phyloP scores from a whole-genome alignment of 2,888 invertebrate species.

The Eilema caniola region DNA sequence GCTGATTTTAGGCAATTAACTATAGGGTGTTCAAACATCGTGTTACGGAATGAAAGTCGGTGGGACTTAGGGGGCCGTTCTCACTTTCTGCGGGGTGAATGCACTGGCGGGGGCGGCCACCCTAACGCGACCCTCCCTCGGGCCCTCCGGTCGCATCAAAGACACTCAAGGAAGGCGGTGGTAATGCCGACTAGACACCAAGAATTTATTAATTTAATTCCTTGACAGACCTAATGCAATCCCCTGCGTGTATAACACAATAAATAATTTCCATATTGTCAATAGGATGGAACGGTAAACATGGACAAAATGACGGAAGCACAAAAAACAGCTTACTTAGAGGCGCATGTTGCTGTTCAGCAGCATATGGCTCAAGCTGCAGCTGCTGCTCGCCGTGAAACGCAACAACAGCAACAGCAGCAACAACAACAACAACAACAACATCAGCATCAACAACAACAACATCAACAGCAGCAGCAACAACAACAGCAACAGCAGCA shows the following conservation, averaged over 20 bases:
- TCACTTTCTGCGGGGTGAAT: slow-evolving; percentile 86
- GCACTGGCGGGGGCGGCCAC: slow-evolving; percentile 79
- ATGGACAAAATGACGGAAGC: slow-evolving; percentile 93
- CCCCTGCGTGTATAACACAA: neutral
- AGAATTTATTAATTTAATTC: slow-evolving; percentile 49
- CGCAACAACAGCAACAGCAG: slow-evolving; percentile 77
- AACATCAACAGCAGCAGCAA: slow-evolving; percentile 71
- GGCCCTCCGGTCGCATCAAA: slow-evolving; percentile 77
- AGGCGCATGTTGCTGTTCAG: slow-evolving; percentile 92
- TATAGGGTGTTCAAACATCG: slow-evolving; percentile 74
- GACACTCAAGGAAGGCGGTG: slow-evolving; percentile 76
- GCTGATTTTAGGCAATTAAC: slow-evolving; percentile 81
- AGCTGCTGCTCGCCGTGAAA: slow-evolving; percentile 83
- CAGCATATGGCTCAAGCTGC: slow-evolving; percentile 93
- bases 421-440: slow-evolving; percentile 77
- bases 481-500: slow-evolving; percentile 71
- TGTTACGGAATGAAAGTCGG: slow-evolving; percentile 77
- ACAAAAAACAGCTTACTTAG: slow-evolving; percentile 91
- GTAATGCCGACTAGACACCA: slow-evolving; percentile 54
- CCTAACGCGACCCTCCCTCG: slow-evolving; percentile 69
- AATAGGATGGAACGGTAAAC: slow-evolving; percentile 89
- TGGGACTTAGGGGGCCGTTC: slow-evolving; percentile 71
- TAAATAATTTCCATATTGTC: slow-evolving; percentile 1
- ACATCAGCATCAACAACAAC: slow-evolving; percentile 74
- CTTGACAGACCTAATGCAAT: slow-evolving; percentile 25